Evolutionary conservation across 2,113 vertebrate genomes (phyloP).

Genomic region (Menura novaehollandiae): DNA sequence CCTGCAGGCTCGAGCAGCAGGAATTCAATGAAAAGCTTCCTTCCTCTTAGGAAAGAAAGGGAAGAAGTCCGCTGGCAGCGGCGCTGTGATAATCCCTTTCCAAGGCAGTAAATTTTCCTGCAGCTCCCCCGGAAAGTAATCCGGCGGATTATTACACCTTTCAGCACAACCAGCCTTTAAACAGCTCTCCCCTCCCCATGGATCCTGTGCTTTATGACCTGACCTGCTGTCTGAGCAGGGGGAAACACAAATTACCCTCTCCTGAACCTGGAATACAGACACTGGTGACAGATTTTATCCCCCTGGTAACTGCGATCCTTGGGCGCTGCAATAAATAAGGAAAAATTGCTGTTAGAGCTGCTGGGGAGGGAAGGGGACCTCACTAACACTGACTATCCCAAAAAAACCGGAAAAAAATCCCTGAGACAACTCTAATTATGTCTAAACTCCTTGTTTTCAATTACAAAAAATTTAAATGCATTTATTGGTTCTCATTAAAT

Average conservation of each 20-base stretch:
- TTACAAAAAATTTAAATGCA: neutral
- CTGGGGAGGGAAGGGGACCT: neutral
- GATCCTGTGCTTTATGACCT: neutral
- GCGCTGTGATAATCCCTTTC: constrained; percentile 33
- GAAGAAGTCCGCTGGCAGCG: neutral
- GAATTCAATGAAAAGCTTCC: constrained; percentile 37
- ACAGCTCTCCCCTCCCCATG: neutral
- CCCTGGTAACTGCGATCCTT: neutral
- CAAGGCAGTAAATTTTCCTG: constrained; percentile 47
- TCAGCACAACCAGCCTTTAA: neutral
- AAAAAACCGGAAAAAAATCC: neutral
- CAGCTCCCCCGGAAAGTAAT: constrained; percentile 23
- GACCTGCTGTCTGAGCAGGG: neutral
- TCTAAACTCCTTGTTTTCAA: neutral
- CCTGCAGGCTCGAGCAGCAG: neutral
- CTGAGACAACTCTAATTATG: neutral
- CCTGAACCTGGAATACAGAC: neutral
- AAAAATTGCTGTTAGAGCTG: neutral
- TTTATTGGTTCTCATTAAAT: neutral
- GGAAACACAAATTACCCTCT: neutral
- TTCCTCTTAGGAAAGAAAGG: neutral
- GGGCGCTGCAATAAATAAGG: neutral
- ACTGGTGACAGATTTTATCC: neutral
- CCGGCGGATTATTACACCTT: constrained; percentile 34
- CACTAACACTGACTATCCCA: neutral